Conservation (phyloP, 2,113 vertebrate genomes). For the Megaceryle torquata region DNA sequence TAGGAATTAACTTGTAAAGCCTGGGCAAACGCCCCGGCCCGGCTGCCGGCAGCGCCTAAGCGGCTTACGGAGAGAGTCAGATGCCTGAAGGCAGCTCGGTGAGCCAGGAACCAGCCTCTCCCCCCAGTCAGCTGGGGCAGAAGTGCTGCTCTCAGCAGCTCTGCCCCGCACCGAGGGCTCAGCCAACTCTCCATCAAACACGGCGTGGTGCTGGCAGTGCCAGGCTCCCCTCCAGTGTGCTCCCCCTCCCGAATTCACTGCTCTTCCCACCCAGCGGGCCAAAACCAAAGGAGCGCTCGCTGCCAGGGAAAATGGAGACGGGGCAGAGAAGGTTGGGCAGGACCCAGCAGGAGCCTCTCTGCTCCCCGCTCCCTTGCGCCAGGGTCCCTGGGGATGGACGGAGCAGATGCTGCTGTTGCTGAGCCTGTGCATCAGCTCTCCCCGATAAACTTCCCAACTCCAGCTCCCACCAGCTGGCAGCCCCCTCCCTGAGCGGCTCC, state of each 20-base stretch:
- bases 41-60: constrained; percentile 5
- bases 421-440: neutral
- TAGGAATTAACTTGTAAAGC: constrained; percentile 49
- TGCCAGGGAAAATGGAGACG: neutral
- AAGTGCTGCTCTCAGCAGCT: neutral
- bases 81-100: neutral
- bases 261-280: neutral
- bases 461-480: neutral
- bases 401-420: neutral
- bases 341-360: neutral
- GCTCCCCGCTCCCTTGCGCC: neutral
- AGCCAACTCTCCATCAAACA: neutral
- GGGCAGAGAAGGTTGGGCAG: accelerated
- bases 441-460: neutral
- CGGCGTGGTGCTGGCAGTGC: neutral
- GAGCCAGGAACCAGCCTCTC: neutral
- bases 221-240: accelerated
- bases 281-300: accelerated
- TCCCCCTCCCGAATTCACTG: neutral
- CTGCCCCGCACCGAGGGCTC: neutral
- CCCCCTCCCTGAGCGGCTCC: neutral
- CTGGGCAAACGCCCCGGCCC: neutral
- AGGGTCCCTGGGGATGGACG: accelerated
- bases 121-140: neutral
- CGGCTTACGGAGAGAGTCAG: constrained; percentile 40